Evolutionary conservation across 2,113 vertebrate species (phyloP).

Genomic region (Chascanopsetta lugubris): DNA sequence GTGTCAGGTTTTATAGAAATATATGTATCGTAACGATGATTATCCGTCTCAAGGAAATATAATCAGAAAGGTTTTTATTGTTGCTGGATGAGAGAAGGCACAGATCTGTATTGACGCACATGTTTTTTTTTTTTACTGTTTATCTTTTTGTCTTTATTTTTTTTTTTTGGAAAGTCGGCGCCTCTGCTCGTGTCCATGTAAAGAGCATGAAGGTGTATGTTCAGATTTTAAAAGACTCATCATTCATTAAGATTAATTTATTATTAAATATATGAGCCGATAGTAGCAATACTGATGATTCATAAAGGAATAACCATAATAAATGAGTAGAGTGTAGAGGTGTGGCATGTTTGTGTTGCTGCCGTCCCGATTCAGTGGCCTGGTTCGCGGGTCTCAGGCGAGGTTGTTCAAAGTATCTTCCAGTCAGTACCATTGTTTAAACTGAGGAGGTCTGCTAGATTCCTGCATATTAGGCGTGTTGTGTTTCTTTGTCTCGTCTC

Average conservation of each 20-base stretch:
- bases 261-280: constrained; percentile 21
- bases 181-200: constrained; percentile 5
- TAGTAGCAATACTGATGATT: constrained; percentile 14
- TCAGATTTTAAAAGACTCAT: constrained; percentile 10
- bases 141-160: constrained; percentile 4
- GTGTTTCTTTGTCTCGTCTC: constrained; percentile 69
- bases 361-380: constrained; percentile 11
- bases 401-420: constrained; percentile 49
- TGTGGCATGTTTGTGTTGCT: constrained; percentile 41
- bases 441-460: constrained; percentile 81
- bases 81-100: constrained; percentile 6
- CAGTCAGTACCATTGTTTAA: constrained; percentile 94
- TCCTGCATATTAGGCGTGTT: constrained; percentile 72
- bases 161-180: constrained; percentile 8
- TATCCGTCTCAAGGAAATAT: constrained; percentile 29
- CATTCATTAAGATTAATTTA: constrained; percentile 42
- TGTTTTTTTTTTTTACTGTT: constrained; percentile 6
- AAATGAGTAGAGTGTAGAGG: constrained; percentile 83
- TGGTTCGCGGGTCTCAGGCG: constrained; percentile 10
- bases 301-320: constrained; percentile 22
- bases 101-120: constrained; percentile 1
- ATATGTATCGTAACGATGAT: constrained; percentile 19
- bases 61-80: neutral
- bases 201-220: constrained; percentile 6
- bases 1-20: neutral